These are phyloP conservation scores for Intellagama lesueurii DNA, from an alignment of 2,797 vertebrate genomes.

Conservation along the genomic window DNA sequence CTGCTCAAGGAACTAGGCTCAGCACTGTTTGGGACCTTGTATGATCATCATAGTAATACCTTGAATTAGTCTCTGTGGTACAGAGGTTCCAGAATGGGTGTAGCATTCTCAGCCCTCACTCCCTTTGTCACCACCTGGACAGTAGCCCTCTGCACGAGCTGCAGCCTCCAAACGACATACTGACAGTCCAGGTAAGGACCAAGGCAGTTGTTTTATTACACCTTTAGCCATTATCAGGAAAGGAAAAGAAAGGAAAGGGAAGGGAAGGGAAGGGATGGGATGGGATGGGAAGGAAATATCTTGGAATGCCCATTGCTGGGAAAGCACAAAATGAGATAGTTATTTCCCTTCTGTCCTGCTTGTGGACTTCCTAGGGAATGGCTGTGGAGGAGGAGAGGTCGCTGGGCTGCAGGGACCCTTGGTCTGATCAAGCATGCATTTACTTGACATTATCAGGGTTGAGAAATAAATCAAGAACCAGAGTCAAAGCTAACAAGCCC, in stretches of 20 bases:
- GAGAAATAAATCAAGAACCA: neutral
- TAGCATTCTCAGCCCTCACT: neutral
- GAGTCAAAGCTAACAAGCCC: neutral
- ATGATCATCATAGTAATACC: too few species aligned
- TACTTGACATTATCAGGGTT: neutral
- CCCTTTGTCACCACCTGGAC: neutral
- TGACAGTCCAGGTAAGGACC: too few species aligned
- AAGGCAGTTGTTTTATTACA: too few species aligned
- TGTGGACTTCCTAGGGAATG: neutral
- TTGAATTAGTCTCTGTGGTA: neutral
- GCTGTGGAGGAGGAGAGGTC: neutral
- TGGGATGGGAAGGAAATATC: neutral
- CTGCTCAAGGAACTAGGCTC: too few species aligned
- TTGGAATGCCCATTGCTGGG: neutral
- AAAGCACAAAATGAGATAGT: neutral
- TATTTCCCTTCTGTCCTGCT: neutral
- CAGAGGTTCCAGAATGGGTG: neutral
- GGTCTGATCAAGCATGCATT: neutral
- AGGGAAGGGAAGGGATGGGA: too few species aligned
- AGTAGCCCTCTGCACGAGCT: neutral
- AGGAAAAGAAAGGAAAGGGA: neutral
- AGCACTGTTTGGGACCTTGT: too few species aligned
- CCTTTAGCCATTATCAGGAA: too few species aligned
- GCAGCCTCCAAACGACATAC: neutral
- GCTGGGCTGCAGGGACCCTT: neutral